Base-by-base conservation (phyloP, 2,888 invertebrate genomes). In the Schizotus pectinicornis region DNA sequence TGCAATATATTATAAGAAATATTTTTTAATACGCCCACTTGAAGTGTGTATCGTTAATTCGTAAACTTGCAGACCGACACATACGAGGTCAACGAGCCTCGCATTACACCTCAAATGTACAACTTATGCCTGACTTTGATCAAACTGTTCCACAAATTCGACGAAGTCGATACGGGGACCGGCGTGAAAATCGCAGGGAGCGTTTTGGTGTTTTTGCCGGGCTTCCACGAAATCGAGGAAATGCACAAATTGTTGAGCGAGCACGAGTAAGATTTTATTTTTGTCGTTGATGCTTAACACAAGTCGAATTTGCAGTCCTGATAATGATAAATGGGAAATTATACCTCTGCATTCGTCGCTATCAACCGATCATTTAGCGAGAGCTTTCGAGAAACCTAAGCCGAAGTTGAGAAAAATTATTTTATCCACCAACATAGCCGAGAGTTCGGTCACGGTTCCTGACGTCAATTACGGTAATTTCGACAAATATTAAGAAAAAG, bases 401-500 rank as follows among this genome's bases (percentile, higher is more conserved):
- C 74, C 78, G 1, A 88, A 87, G 2, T 77, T 81, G 62, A 84
- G 96, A 58, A 95, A 97, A 79, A 85, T 95, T 43, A 94, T 95
- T 70, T 80, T 95, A 35, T 87, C 95, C 0, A 95, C 95, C 6
- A 95, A 95, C 78, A 94, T 95, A 64, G 94, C 95, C 0, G 95
- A 95, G 80, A 94, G 94, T 77, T 94, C 94, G 45, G 90, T 95
- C 66, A 95, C 95, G 0, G 93, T 95, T 6, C 88, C 92, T 0
- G 94, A 95, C 77, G 87, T 94, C 11, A 89, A 87, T 79, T 95
- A 91, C 79, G 89, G 90, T 89, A 74, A 72, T 12, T 6, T 22
- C 8, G 6, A 7, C 2, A 9, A 9, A 5, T 31, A 43, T 11
- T 9, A 3, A 3, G 39, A 39, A 39, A 11, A 39, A 37, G 7